phyloP scores from a whole-genome alignment of 2,113 vertebrate genomes.

The Neodontobutis hainanensis region DNA sequence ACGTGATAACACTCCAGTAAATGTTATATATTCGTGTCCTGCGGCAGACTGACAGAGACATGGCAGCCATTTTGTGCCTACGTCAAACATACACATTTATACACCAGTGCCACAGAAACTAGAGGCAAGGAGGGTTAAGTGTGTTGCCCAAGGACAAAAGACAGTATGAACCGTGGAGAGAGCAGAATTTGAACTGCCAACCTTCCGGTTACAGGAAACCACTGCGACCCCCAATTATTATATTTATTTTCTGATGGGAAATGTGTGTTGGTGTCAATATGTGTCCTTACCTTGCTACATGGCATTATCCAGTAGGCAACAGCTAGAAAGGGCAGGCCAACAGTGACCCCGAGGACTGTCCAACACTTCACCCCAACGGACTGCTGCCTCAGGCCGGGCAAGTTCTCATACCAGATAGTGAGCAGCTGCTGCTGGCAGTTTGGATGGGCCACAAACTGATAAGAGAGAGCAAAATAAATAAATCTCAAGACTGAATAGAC shows the following conservation, averaged over 20 bases:
- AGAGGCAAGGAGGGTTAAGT: too few relatives aligned
- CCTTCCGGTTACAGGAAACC: too few relatives aligned
- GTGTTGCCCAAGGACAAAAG: too few relatives aligned
- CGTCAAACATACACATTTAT: too few relatives aligned
- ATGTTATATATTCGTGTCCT: too few relatives aligned
- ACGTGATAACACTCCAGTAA: too few relatives aligned
- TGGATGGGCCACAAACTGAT: conserved; percentile 95
- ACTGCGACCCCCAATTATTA: too few relatives aligned
- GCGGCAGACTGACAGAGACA: too few relatives aligned
- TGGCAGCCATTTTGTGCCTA: too few relatives aligned
- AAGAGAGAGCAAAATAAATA: conserved; percentile 5
- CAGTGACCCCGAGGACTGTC: conserved; percentile 92
- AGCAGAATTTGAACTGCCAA: too few relatives aligned
- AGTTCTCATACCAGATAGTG: conserved; percentile 98
- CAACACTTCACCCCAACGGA: conserved; percentile 95
- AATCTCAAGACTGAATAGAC: not conserved
- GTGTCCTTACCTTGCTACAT: conserved; percentile 90
- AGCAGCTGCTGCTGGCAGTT: conserved; percentile 98
- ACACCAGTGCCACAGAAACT: too few relatives aligned
- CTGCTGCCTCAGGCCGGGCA: conserved; percentile 92
- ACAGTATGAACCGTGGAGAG: too few relatives aligned
- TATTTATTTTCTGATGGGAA: not conserved
- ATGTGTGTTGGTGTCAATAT: not conserved
- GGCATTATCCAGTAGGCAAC: conserved; percentile 97
- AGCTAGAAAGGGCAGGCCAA: conserved; percentile 94